Percentiles rank a stretch among this genome's conserved stretches.
Evolutionary conservation across 2,888 invertebrate species (phyloP).

Genomic region (Hyalella azteca): DNA sequence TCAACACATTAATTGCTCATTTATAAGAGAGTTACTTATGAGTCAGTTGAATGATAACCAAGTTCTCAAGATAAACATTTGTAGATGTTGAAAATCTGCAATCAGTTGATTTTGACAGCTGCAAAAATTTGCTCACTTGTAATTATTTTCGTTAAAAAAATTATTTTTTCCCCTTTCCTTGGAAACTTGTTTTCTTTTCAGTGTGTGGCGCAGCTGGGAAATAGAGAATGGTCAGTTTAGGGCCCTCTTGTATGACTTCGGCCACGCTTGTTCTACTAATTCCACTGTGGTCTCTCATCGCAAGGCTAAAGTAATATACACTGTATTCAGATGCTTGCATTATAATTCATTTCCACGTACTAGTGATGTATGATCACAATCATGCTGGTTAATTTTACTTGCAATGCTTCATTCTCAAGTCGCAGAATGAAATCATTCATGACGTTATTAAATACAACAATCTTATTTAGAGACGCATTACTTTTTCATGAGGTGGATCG

Average conservation of each 20-base stretch:
- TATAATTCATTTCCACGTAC: no score
- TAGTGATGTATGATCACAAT: not conserved
- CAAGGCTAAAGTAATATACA: not conserved
- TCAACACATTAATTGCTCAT: not conserved
- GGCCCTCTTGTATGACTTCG: not conserved
- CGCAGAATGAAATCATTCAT: no score
- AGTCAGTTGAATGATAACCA: not conserved
- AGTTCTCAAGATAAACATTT: not conserved
- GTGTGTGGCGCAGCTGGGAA: conserved; percentile 14
- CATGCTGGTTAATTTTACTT: not conserved
- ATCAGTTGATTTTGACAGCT: not conserved
- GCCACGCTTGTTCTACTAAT: not conserved
- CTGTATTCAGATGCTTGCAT: no score
- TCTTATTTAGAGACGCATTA: no score
- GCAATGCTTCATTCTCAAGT: not conserved
- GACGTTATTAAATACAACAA: no score
- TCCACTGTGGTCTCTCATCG: not conserved
- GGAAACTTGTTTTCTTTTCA: not conserved
- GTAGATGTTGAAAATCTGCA: not conserved
- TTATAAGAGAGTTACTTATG: not conserved
- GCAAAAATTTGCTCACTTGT: not conserved
- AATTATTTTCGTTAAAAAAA: not conserved
- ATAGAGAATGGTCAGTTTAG: conserved; percentile 13
- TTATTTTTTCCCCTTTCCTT: not conserved
- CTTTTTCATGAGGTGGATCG: no score